phyloP scores from a whole-genome alignment of 2,888 invertebrate species.

The Protophormia terraenovae region DNA sequence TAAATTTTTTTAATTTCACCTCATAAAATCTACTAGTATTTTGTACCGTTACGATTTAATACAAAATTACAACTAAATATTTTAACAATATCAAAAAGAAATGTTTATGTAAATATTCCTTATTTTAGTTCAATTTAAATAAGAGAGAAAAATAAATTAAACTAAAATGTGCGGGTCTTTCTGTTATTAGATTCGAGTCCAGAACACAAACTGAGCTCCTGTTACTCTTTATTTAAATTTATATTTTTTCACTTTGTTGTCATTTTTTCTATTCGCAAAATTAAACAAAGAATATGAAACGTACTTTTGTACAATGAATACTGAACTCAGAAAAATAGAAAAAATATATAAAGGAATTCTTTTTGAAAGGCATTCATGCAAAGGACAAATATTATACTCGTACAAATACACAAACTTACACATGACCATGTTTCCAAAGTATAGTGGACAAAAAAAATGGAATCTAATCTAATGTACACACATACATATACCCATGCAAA shows the following conservation, averaged over 20 bases:
- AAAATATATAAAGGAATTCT: slow-evolving; percentile 45
- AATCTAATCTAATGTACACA: slow-evolving; percentile 47
- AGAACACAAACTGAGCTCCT: slow-evolving; percentile 26
- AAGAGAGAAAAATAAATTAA: slow-evolving; percentile 3
- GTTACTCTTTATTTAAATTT: slow-evolving; percentile 36
- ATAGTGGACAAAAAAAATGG: slow-evolving; percentile 36
- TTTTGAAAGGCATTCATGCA: slow-evolving; percentile 56
- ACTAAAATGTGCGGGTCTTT: slow-evolving; percentile 63
- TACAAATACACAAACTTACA: slow-evolving; percentile 25
- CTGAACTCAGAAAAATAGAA: not conserved
- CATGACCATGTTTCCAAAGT: not conserved
- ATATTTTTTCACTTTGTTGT: slow-evolving; percentile 17
- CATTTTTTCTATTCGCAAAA: slow-evolving; percentile 23
- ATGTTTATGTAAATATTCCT: not conserved
- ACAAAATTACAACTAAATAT: slow-evolving; percentile 6
- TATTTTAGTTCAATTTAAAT: not conserved
- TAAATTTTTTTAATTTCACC: too few relatives aligned
- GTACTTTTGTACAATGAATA: slow-evolving; percentile 41
- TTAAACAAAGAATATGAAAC: slow-evolving; percentile 58
- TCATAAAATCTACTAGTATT: not conserved
- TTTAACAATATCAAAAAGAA: slow-evolving; percentile 4
- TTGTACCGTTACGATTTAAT: not conserved
- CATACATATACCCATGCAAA: not conserved
- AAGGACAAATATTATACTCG: slow-evolving; percentile 63
- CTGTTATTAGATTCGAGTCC: slow-evolving; percentile 57